These are phyloP conservation scores for Pantherophis alleghaniensis DNA, from an alignment of 2,797 vertebrate species.

Conservation along the genomic window DNA sequence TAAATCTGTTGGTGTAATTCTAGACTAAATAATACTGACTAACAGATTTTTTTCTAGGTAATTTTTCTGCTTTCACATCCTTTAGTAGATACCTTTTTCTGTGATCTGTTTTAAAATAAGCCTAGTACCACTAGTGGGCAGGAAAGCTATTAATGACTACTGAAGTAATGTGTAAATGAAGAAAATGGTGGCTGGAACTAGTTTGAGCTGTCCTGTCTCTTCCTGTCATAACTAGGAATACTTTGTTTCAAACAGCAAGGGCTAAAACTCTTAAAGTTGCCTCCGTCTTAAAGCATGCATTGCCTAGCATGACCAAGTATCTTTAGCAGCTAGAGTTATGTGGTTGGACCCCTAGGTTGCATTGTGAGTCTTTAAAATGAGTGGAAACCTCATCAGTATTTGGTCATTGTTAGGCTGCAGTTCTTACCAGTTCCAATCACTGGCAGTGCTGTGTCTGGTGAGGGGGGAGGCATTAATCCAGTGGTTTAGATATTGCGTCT, in stretches of 20 bases:
- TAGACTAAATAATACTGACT: background rate
- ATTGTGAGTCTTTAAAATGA: background rate
- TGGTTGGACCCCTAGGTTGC: no score
- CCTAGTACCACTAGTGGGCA: background rate
- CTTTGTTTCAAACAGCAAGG: background rate
- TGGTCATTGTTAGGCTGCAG: background rate
- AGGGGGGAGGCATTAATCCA: background rate
- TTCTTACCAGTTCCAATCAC: background rate
- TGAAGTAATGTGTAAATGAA: background rate
- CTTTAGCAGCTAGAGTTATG: background rate
- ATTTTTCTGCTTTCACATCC: background rate
- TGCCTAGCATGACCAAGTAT: background rate
- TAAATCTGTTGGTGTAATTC: background rate
- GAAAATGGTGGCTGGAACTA: background rate
- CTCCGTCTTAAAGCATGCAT: background rate
- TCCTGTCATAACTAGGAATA: background rate
- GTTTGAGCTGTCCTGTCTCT: background rate
- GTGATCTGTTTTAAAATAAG: background rate
- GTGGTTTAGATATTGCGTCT: no score
- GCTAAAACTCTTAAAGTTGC: background rate
- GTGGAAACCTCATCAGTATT: background rate
- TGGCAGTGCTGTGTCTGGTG: background rate
- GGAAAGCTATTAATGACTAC: background rate
- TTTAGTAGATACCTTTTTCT: background rate
- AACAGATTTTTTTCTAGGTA: background rate